Percentiles rank a stretch among this genome's conserved stretches.
Conservation (phyloP, 2,113 vertebrate genomes). For the Oreochromis tanganicae region DNA sequence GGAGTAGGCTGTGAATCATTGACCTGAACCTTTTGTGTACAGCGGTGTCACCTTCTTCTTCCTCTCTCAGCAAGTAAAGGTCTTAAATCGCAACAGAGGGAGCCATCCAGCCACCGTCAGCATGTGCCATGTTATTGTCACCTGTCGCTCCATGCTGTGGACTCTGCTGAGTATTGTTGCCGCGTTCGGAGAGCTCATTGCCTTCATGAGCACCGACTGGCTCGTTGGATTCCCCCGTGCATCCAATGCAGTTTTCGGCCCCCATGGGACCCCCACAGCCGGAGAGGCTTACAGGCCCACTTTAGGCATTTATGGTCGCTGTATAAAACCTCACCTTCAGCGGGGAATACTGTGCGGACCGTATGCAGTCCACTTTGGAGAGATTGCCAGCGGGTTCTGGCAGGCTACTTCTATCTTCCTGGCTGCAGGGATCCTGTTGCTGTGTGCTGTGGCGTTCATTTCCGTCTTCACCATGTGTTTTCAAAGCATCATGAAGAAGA, state of each 20-base stretch:
- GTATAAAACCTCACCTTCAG: conserved; percentile 78
- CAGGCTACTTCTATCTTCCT: conserved; percentile 95
- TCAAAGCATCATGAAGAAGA: conserved; percentile 98
- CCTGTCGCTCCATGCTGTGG: conserved; percentile 98
- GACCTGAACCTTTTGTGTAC: conserved; percentile 1
- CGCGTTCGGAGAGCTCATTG: conserved; percentile 91
- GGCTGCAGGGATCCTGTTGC: conserved; percentile 86
- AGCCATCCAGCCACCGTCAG: conserved; percentile 49
- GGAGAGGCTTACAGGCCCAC: conserved; percentile 79
- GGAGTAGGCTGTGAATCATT: conserved; percentile 52
- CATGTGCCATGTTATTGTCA: conserved; percentile 99
- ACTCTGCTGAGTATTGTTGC: conserved; percentile 94
- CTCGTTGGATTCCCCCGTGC: conserved; percentile 81
- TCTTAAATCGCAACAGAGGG: neutral
- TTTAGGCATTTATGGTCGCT: conserved; percentile 90
- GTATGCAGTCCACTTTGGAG: conserved; percentile 87
- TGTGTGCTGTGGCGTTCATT: conserved; percentile 88
- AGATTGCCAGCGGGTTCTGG: conserved; percentile 99
- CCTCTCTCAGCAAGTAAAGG: neutral
- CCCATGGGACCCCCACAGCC: conserved; percentile 52
- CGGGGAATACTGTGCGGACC: conserved; percentile 87
- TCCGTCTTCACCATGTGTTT: conserved; percentile 97
- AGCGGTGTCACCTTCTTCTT: neutral
- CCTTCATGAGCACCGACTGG: conserved; percentile 97
- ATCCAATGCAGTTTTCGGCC: conserved; percentile 55